phyloP scores from a whole-genome alignment of 2,888 invertebrate genomes.

The Venusia cambrica region DNA sequence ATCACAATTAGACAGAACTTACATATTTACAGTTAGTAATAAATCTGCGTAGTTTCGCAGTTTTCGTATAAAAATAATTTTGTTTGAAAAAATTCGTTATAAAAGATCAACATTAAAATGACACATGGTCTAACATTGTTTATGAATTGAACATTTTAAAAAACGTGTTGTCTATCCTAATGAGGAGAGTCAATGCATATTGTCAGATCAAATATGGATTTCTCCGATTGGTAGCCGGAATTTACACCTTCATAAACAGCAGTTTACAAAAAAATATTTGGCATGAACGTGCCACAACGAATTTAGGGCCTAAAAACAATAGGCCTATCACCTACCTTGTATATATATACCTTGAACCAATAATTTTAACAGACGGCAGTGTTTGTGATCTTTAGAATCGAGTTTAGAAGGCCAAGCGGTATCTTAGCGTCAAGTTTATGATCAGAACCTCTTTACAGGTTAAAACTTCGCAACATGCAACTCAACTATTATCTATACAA shows the following conservation, averaged over 20 bases:
- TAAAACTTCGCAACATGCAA: no score
- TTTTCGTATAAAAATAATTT: constrained; percentile 22
- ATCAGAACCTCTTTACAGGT: no score
- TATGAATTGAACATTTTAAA: constrained; percentile 14
- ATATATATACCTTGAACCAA: neutral
- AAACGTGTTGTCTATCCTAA: constrained; percentile 12
- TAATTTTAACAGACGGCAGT: constrained; percentile 11
- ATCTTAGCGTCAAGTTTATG: no score
- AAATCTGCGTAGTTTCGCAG: constrained; percentile 18
- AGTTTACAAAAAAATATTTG: constrained; percentile 23
- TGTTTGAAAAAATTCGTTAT: constrained; percentile 23
- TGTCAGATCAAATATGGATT: constrained; percentile 12
- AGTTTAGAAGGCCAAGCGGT: no score
- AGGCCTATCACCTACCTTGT: constrained; percentile 9
- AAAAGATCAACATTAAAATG: constrained; percentile 22
- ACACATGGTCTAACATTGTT: constrained; percentile 14
- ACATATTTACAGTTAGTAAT: constrained; percentile 57
- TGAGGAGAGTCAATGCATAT: constrained; percentile 14
- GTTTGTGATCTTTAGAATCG: no score
- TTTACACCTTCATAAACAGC: constrained; percentile 15
- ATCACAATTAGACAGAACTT: constrained; percentile 56
- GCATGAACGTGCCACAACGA: constrained; percentile 17
- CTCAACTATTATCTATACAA: no score
- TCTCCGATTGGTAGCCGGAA: constrained; percentile 13
- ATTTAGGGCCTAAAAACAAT: constrained; percentile 14